Evolutionary conservation across 2,888 invertebrate genomes (phyloP).

Genomic region (Drosophila kanekoi): DNA sequence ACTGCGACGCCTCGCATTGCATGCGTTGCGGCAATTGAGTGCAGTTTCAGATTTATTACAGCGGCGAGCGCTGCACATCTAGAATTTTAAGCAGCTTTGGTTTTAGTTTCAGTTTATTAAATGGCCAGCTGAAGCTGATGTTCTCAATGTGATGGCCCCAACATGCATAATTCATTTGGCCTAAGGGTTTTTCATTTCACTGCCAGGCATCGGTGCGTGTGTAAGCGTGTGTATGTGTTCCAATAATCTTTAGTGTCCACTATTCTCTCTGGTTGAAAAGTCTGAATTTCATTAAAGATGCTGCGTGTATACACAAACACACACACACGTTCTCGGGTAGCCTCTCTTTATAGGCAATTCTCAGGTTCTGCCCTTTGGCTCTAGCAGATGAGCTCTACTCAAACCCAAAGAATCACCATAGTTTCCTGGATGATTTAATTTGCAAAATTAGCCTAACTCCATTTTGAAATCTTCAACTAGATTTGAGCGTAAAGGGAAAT

Average conservation of each 20-base stretch:
- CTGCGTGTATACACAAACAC: no score
- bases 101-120: constrained; percentile 74
- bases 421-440: no score
- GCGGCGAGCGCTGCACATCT: constrained; percentile 42
- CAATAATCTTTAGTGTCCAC: not conserved
- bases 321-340: no score
- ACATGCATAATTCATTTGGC: constrained; percentile 71
- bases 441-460: not conserved
- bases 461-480: not conserved
- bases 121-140: constrained; percentile 40
- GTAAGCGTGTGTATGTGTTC: not conserved
- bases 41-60: constrained; percentile 76
- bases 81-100: constrained; percentile 75
- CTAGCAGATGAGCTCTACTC: no score
- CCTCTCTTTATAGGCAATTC: no score
- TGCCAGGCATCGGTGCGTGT: constrained; percentile 14
- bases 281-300: not conserved
- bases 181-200: constrained; percentile 60
- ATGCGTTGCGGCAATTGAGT: constrained; percentile 72
- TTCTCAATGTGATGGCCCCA: constrained; percentile 36
- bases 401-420: no score
- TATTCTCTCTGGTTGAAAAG: not conserved
- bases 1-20: constrained; percentile 48
- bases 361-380: no score
- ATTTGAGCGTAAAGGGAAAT: no score